Percentiles rank a stretch among this genome's conserved stretches.
Evolutionary conservation across 2,797 vertebrate species (phyloP).

Genomic region (Lophotriccus pileatus): DNA sequence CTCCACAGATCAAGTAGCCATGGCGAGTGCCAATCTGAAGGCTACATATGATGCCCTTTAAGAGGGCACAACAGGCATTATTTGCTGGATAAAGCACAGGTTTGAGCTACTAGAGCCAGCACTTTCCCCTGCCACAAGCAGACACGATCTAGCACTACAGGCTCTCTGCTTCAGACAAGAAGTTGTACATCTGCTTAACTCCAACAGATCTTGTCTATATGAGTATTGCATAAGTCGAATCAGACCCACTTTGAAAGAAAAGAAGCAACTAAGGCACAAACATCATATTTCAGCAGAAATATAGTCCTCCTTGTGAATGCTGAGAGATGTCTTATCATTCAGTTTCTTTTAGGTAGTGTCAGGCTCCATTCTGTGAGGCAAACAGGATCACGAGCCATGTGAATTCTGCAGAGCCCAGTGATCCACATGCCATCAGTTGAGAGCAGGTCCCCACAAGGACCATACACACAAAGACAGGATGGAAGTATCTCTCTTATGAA

Average conservation of each 20-base stretch:
- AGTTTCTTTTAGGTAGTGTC: background rate
- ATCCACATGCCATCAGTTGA: accelerated
- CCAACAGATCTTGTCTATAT: background rate
- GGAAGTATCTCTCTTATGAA: background rate
- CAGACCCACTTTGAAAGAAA: background rate
- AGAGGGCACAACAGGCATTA: background rate
- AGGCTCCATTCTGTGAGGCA: background rate
- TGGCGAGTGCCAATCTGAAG: background rate
- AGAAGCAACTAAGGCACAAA: background rate
- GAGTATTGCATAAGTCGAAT: background rate
- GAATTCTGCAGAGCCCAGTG: background rate
- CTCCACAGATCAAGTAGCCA: background rate
- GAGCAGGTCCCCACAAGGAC: background rate
- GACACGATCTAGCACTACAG: background rate
- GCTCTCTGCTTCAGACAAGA: background rate
- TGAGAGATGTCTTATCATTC: background rate
- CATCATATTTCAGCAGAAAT: background rate
- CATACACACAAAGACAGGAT: background rate
- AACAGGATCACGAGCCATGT: background rate
- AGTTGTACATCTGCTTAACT: background rate
- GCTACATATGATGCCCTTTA: background rate
- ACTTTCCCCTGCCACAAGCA: background rate
- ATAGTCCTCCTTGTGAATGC: accelerated
- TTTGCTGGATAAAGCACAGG: background rate
- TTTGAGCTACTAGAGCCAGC: background rate